These are phyloP conservation scores for Pterobdella sp. DNA, from an alignment of 2,888 invertebrate species.

Conservation along the genomic window DNA sequence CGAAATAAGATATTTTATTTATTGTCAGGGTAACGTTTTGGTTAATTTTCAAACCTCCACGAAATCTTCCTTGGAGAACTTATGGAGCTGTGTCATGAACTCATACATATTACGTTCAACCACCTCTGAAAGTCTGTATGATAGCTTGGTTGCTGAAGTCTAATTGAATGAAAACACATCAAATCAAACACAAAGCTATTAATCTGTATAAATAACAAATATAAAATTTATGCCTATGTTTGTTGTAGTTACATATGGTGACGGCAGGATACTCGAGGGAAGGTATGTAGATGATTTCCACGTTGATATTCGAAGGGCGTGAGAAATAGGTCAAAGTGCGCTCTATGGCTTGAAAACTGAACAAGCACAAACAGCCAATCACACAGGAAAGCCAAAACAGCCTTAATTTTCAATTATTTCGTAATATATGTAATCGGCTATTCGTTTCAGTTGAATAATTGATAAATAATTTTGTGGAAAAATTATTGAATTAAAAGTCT, in stretches of 20 bases:
- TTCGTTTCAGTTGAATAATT: too few relatives aligned
- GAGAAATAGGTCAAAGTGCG: conserved; percentile 25
- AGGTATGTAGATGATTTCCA: conserved; percentile 31
- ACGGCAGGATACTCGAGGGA: conserved; percentile 35
- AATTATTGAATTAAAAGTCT: not conserved
- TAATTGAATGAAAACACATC: not conserved
- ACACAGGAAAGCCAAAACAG: conserved; percentile 34
- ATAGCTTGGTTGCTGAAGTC: not conserved
- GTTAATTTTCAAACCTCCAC: not conserved
- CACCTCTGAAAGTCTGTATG: conserved; percentile 33
- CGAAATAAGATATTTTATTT: not conserved
- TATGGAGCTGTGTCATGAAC: conserved; percentile 32
- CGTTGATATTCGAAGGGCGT: conserved; percentile 34
- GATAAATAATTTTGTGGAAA: not conserved
- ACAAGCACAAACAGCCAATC: conserved; percentile 29
- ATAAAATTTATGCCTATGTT: conserved; percentile 27
- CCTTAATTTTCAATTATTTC: conserved; percentile 26
- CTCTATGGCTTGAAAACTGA: conserved; percentile 33
- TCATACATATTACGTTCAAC: conserved; percentile 32
- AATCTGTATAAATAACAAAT: not conserved
- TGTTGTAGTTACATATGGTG: conserved; percentile 38
- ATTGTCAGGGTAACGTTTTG: too few relatives aligned
- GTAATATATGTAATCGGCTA: not conserved
- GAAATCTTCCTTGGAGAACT: not conserved
- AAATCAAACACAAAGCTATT: not conserved